phyloP scores from a whole-genome alignment of 92 coral and sea anemone species.

The Paragorgia papillata region DNA sequence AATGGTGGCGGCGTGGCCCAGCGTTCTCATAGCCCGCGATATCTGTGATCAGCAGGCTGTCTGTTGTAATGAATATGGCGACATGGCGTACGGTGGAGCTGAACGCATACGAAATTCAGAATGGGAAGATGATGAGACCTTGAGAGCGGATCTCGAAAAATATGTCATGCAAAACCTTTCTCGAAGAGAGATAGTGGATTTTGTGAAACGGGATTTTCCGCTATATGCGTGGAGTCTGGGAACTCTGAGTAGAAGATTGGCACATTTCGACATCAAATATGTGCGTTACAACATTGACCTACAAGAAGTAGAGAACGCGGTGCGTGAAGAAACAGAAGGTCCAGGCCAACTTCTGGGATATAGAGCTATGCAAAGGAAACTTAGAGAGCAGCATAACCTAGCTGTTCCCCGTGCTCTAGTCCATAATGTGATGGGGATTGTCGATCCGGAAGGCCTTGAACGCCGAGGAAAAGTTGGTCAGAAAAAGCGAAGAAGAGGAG shows the following conservation, averaged over 20 bases:
- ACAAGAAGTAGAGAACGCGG: constrained; percentile 56
- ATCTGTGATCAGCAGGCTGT: not conserved
- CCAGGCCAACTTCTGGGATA: constrained; percentile 68
- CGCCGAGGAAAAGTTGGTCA: constrained; percentile 54
- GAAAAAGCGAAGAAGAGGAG: constrained; percentile 56
- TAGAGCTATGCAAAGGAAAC: constrained; percentile 60
- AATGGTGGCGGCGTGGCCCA: too few species aligned
- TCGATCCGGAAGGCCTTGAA: constrained; percentile 60
- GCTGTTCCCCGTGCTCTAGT: constrained; percentile 58
- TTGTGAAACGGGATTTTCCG: constrained; percentile 62
- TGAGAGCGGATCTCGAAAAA: constrained; percentile 53
- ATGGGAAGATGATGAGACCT: constrained; percentile 58
- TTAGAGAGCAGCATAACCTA: constrained; percentile 60
- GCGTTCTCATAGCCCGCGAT: not conserved
- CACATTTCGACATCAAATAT: constrained; percentile 54
- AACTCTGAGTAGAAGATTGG: constrained; percentile 60
- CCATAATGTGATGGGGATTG: constrained; percentile 51
- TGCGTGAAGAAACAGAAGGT: constrained; percentile 57
- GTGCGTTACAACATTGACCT: constrained; percentile 50
- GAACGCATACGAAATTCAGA: constrained; percentile 55
- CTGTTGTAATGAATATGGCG: constrained; percentile 5
- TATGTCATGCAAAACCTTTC: constrained; percentile 59
- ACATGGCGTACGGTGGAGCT: not conserved
- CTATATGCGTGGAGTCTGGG: constrained; percentile 67
- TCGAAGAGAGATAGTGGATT: constrained; percentile 54